phyloP scores from a whole-genome alignment of 2,797 vertebrate genomes.

The Arctocebus calabarensis region DNA sequence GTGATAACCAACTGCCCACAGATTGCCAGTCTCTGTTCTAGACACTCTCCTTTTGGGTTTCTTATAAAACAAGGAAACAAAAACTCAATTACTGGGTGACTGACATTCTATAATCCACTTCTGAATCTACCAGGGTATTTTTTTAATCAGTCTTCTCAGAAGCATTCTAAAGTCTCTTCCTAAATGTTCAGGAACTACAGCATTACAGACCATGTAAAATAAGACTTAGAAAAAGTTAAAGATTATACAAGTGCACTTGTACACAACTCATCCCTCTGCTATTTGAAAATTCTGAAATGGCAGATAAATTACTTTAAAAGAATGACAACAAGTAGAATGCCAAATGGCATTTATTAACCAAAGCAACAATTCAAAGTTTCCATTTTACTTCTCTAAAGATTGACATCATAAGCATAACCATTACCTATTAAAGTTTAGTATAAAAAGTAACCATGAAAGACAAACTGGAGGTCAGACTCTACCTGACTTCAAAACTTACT shows the following conservation, averaged over 20 bases:
- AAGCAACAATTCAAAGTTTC: not conserved
- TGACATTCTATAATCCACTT: not conserved
- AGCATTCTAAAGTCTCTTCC: constrained; percentile 8
- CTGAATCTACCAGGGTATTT: not conserved
- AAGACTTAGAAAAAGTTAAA: not conserved
- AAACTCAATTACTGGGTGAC: not conserved
- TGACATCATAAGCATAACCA: not conserved
- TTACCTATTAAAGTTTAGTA: not conserved
- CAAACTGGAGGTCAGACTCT: not conserved
- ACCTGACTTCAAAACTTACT: not conserved
- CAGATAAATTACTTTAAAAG: not conserved
- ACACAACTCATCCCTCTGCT: not conserved
- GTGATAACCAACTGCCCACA: not conserved
- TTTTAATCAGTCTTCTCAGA: not conserved
- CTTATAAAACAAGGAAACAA: constrained; percentile 5
- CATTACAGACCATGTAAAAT: not conserved
- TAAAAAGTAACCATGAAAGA: not conserved
- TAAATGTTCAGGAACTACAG: not conserved
- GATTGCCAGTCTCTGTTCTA: not conserved
- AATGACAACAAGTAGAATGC: not conserved
- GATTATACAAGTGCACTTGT: not conserved
- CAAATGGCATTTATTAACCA: constrained; percentile 9
- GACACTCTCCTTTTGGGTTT: not conserved
- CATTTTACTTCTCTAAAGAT: not conserved
- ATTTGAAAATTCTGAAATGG: constrained; percentile 4